These are phyloP conservation scores for Meganola albula DNA, from an alignment of 2,888 invertebrate genomes.

Conservation along the genomic window DNA sequence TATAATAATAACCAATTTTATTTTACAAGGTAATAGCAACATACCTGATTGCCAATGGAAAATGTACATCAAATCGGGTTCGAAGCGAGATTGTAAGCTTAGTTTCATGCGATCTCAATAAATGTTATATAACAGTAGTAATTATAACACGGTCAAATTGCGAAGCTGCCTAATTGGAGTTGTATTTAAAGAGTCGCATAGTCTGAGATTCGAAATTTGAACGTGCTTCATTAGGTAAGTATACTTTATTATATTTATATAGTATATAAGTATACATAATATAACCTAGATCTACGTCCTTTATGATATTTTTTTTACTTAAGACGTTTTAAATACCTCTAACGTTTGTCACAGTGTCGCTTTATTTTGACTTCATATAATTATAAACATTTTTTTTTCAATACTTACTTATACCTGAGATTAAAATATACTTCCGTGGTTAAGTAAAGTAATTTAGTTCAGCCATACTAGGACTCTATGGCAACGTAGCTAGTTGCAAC, in stretches of 20 bases:
- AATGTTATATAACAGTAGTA: slow-evolving; percentile 53
- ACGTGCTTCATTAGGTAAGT: slow-evolving; percentile 12
- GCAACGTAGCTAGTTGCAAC: too few species aligned
- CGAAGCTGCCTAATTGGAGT: too few species aligned
- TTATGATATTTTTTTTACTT: slow-evolving; percentile 68
- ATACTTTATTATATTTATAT: slow-evolving; percentile 24
- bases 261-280: slow-evolving; percentile 33
- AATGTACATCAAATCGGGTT: slow-evolving; percentile 47
- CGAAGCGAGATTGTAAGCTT: slow-evolving; percentile 56
- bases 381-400: slow-evolving; percentile 60
- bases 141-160: slow-evolving; percentile 20
- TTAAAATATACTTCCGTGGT: slow-evolving; percentile 44
- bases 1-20: slow-evolving; percentile 36
- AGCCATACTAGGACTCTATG: too few species aligned
- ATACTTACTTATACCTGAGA: slow-evolving; percentile 58
- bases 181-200: too few species aligned
- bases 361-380: slow-evolving; percentile 75
- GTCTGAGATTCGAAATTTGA: slow-evolving; percentile 11
- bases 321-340: slow-evolving; percentile 66
- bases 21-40: slow-evolving; percentile 23
- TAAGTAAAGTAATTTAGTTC: slow-evolving; percentile 28
- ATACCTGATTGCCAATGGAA: slow-evolving; percentile 31
- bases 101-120: slow-evolving; percentile 45
- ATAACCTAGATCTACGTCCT: slow-evolving; percentile 64
- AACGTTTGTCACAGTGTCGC: slow-evolving; percentile 76